phyloP scores from a whole-genome alignment of 2,888 invertebrate genomes.

The Heliconius charithonia region DNA sequence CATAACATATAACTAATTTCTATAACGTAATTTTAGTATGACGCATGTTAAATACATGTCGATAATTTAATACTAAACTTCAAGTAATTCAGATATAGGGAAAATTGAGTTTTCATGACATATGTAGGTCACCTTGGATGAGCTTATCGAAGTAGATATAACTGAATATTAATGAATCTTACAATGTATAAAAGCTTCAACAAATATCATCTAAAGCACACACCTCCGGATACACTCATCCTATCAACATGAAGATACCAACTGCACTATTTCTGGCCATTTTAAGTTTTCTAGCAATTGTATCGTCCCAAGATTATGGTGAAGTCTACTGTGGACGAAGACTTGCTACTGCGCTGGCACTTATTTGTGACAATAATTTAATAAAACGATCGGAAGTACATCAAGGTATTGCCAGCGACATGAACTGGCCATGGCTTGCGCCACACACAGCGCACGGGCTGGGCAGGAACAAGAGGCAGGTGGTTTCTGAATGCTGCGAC shows the following conservation, averaged over 20 bases:
- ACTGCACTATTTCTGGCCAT: constrained; percentile 10
- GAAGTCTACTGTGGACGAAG: constrained; percentile 35
- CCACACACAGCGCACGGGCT: constrained; percentile 48
- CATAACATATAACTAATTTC: background rate
- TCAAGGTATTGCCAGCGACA: constrained; percentile 11
- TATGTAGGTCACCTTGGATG: constrained; percentile 19
- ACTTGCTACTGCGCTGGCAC: constrained; percentile 47
- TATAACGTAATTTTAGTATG: background rate
- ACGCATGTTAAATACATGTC: background rate
- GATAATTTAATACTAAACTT: too few relatives aligned
- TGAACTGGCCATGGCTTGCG: constrained; percentile 51
- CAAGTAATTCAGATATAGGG: background rate
- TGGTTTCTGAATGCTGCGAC: constrained; percentile 57
- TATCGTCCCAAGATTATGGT: constrained; percentile 13
- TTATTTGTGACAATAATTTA: constrained; percentile 43
- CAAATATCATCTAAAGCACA: background rate
- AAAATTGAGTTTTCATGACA: background rate
- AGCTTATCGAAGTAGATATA: constrained; percentile 14
- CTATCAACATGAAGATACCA: background rate
- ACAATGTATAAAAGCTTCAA: constrained; percentile 8
- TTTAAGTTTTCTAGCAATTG: background rate
- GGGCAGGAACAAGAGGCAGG: constrained; percentile 53
- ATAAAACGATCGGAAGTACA: constrained; percentile 43
- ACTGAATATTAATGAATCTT: constrained; percentile 34
- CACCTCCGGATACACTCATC: background rate